Conservation (phyloP, 2,888 invertebrate genomes). For the Sthenelais limicola region DNA sequence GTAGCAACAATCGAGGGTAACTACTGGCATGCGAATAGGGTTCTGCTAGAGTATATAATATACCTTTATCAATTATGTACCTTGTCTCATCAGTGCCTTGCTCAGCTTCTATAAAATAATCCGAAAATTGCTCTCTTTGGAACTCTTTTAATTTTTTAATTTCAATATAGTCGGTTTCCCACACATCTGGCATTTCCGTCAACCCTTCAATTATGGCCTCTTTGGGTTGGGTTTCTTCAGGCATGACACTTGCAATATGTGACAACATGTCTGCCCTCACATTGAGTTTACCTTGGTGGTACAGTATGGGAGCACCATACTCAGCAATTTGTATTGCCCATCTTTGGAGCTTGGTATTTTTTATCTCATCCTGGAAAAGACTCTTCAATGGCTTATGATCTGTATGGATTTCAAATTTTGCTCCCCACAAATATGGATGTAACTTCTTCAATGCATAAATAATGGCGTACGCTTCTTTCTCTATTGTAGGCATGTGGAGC, state of each 20-base stretch:
- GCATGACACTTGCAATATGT: conserved; percentile 8
- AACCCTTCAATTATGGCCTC: no score
- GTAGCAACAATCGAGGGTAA: conserved; percentile 18
- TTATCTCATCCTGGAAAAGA: conserved; percentile 14
- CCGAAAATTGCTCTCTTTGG: not conserved
- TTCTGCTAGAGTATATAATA: not conserved
- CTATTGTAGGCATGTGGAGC: not conserved
- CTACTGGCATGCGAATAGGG: not conserved
- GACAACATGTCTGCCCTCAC: conserved; percentile 26
- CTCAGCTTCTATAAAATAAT: not conserved
- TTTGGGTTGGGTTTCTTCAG: no score
- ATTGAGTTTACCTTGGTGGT: not conserved
- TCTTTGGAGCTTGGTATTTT: conserved; percentile 26
- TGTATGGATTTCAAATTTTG: conserved; percentile 11
- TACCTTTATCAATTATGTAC: not conserved
- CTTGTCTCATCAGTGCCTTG: not conserved
- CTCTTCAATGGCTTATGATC: conserved; percentile 36
- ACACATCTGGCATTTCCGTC: no score
- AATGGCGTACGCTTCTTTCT: conserved; percentile 32
- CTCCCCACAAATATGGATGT: conserved; percentile 25
- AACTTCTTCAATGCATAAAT: conserved; percentile 34
- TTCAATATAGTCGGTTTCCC: no score
- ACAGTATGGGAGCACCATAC: conserved; percentile 16
- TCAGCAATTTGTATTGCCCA: conserved; percentile 29
- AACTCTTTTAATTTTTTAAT: no score